Conservation (phyloP, 2,113 vertebrate genomes). For the Psophia crepitans region DNA sequence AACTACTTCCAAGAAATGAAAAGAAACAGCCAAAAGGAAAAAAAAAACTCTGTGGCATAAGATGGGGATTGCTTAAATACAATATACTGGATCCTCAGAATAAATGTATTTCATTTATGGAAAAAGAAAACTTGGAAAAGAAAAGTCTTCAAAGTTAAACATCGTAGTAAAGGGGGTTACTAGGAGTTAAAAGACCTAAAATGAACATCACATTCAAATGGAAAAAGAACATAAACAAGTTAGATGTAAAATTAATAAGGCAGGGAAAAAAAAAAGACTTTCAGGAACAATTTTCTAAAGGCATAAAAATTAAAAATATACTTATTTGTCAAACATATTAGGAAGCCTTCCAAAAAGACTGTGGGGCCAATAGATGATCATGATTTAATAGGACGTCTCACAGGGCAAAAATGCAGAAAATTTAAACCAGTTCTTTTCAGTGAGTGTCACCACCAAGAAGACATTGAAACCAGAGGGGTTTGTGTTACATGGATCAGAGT, state of each 20-base stretch:
- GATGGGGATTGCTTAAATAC: neutral
- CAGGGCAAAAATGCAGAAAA: slow-evolving; percentile 13
- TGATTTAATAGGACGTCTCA: neutral
- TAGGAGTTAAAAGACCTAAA: neutral
- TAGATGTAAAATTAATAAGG: neutral
- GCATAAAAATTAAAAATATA: slow-evolving; percentile 13
- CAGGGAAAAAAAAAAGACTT: neutral
- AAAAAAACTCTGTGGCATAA: neutral
- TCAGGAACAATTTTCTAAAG: neutral
- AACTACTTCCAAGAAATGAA: neutral
- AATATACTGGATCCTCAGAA: neutral
- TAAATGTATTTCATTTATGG: neutral
- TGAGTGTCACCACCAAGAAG: neutral
- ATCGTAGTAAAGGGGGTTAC: neutral
- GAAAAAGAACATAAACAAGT: neutral
- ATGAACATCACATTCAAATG: neutral
- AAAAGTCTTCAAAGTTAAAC: neutral
- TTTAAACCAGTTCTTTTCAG: slow-evolving; percentile 22
- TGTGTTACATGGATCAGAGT: neutral
- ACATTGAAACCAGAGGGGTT: neutral
- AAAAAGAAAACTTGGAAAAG: neutral
- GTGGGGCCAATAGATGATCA: neutral
- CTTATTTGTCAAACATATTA: slow-evolving; percentile 8
- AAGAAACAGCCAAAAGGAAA: neutral
- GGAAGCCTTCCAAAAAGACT: neutral